A percentile compares a stretch with the other conserved stretches of the same genome.
These are phyloP conservation scores for Ellobius talpinus DNA, from an alignment of 2,113 vertebrate genomes.

Conservation along the genomic window DNA sequence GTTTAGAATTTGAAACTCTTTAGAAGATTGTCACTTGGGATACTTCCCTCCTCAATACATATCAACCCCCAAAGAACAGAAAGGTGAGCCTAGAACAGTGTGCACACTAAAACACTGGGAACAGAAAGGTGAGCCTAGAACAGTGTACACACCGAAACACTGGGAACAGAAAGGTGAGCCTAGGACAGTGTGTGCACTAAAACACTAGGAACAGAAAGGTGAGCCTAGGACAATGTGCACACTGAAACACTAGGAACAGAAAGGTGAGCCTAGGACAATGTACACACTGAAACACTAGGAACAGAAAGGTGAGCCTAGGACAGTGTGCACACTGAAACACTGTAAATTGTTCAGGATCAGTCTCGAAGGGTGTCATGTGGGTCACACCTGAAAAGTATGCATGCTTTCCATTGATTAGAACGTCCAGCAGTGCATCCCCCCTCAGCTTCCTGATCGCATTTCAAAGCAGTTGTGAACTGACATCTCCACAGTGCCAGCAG, in stretches of 20 bases:
- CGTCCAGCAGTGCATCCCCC: rapidly evolving
- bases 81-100: background rate
- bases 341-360: background rate
- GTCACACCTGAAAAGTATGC: background rate
- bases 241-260: background rate
- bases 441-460: background rate
- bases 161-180: background rate
- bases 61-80: background rate
- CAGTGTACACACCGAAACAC: too few species aligned
- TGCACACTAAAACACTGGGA: background rate
- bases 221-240: too few species aligned
- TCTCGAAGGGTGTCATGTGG: background rate
- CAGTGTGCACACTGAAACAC: background rate
- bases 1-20: background rate
- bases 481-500: background rate
- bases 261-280: background rate
- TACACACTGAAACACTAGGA: background rate
- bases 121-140: too few species aligned
- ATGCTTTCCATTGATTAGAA: background rate
- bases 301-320: background rate
- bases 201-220: too few species aligned
- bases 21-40: background rate
- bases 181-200: background rate
- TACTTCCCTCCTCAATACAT: background rate
- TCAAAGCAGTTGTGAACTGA: background rate